Conservation (phyloP, 2,113 vertebrate species). For the Mionectes macconnelli region DNA sequence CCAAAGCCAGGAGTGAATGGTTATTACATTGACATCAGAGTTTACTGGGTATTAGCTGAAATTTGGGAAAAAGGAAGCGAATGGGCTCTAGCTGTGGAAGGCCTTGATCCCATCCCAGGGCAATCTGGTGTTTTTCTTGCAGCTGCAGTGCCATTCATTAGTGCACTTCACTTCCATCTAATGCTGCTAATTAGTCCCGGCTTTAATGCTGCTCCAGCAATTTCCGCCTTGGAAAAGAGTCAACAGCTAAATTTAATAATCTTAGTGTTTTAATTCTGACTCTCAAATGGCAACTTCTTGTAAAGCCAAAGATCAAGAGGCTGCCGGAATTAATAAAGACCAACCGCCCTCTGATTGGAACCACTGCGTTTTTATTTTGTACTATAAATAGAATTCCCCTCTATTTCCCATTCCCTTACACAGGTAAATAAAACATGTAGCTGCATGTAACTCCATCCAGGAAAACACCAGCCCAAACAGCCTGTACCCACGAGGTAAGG, state of each 20-base stretch:
- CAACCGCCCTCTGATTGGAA: constrained; percentile 29
- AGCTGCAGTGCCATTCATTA: not conserved
- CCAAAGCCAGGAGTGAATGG: not conserved
- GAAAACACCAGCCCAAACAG: constrained; percentile 51
- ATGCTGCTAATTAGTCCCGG: not conserved
- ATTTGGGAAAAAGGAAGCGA: not conserved
- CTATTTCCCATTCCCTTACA: constrained; percentile 68
- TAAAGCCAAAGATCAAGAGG: not conserved
- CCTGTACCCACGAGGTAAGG: not conserved
- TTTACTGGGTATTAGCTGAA: not conserved
- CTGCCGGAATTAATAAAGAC: not conserved
- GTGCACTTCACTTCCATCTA: not conserved
- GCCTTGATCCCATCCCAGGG: not conserved
- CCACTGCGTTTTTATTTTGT: constrained; percentile 76
- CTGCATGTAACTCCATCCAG: constrained; percentile 24
- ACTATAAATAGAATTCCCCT: constrained; percentile 76
- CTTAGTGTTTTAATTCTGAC: not conserved
- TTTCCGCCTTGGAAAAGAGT: not conserved
- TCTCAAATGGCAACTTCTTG: not conserved
- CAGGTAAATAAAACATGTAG: constrained; percentile 59
- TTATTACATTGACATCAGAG: not conserved
- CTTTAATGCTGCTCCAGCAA: not conserved
- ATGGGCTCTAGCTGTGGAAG: not conserved
- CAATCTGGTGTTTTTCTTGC: not conserved
- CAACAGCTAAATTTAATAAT: not conserved